Conservation (phyloP, 2,888 invertebrate genomes). For the Melanargia galathea region DNA sequence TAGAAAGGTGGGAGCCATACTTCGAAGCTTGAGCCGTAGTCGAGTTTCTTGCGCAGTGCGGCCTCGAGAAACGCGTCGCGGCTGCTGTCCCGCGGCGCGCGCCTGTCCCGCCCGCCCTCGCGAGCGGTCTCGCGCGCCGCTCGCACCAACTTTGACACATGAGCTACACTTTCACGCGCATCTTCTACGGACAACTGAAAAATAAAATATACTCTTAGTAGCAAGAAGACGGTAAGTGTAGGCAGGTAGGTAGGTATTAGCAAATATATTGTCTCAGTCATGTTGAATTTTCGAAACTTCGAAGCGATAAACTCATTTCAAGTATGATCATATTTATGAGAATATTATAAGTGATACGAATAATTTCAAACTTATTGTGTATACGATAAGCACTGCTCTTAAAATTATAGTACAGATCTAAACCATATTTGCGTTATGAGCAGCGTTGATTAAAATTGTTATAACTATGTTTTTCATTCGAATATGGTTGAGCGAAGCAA, state of each 20-base stretch:
- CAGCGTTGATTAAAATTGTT: too few relatives aligned
- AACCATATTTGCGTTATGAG: too few relatives aligned
- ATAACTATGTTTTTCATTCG: too few relatives aligned
- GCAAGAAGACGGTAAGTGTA: background rate
- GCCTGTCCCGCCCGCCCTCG: conserved; percentile 60
- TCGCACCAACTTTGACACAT: conserved; percentile 68
- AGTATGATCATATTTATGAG: too few relatives aligned
- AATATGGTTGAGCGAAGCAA: too few relatives aligned
- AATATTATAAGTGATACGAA: too few relatives aligned
- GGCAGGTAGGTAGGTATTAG: too few relatives aligned
- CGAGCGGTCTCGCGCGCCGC: conserved; percentile 72
- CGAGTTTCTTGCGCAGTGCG: conserved; percentile 79
- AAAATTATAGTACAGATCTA: too few relatives aligned
- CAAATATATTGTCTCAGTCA: background rate
- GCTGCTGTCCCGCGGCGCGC: conserved; percentile 65
- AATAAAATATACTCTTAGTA: background rate
- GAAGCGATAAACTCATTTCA: too few relatives aligned
- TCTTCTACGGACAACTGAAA: conserved; percentile 66
- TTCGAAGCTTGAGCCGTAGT: conserved; percentile 75
- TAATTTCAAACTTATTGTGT: too few relatives aligned
- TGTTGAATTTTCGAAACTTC: background rate
- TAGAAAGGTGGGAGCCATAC: conserved; percentile 82
- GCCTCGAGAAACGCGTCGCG: conserved; percentile 74
- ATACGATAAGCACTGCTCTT: too few relatives aligned
- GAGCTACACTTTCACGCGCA: conserved; percentile 71